Base-by-base conservation (phyloP, 2,797 vertebrate genomes). In the Neoniphon sammara region DNA sequence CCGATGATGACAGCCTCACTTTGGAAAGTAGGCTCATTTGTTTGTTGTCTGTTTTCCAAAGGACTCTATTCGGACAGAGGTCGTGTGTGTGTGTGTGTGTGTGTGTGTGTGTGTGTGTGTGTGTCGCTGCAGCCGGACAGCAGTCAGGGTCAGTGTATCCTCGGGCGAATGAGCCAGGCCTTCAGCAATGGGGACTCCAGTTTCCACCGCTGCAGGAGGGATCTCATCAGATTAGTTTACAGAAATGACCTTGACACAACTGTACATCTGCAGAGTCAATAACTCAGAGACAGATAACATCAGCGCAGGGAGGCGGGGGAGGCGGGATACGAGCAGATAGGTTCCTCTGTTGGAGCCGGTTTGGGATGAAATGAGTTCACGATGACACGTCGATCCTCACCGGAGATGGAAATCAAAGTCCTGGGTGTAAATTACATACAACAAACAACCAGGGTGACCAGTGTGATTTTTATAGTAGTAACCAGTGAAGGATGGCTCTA, bases 181-280 rank as follows among this genome's bases (percentile, higher is more conserved):
- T 7, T 34, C 34, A 21, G 10, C 56, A 4, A n/a, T 42, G 39
- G 11, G 1, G 39, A 12, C 39, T 42, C 39, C 10, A 12, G 39
- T 42, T 42, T 42, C 10, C 23, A 18, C 12, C 23, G 9, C 17
- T 14, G 18, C 53, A 47, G 39, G 25, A 46, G 31, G 52, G n/a
- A 44, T 34, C 15, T 8, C 8, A 42, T 66, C 34, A 5, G 52
- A 20, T 55, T 30, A 54, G 36, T 67, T 67, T 56, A 30, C 18
- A 57, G 52, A 30, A 5, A 12, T n/a, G 42, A 57, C 65, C 65
- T 67, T 57, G 53, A 57, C n/a, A 39, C 44, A 10, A 25, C n/a
- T 46, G 53, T 14, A 2, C 36, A 67, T 44, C 23, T 15, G 36
- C 39, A 23, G 50, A 30, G 53, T 31, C 39, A 46, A 20, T 56